Evolutionary conservation across 2,797 vertebrate genomes (phyloP), one percentile per base, ranked within the genome.

Genomic region (Telmatherina bonti): DNA sequence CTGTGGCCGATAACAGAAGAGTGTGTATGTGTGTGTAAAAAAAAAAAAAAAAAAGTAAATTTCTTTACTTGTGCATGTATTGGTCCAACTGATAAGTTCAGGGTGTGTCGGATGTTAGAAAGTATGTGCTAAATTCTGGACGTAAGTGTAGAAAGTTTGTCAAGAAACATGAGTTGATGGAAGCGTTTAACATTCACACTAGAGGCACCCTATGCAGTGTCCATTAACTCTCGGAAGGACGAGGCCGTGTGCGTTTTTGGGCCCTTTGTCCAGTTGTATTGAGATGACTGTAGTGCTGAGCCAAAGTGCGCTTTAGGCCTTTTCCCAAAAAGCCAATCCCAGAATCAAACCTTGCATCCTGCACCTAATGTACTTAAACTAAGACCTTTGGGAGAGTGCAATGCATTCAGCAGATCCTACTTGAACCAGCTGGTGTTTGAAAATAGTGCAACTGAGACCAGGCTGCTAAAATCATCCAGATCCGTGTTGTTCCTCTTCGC

Each of bases 211-310:
- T 76, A 80, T 36, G 47, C 71, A 81, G 89, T 79, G 86, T 88
- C 68, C 13, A 36, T 55, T 74, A 70, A 75, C 45, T 65, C 20
- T 2, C 67, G 66, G 60, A 52, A 35, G 87, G 74, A 72, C 58
- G 7, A 70, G 79, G 69, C 83, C 74, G 29, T 84, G 90, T 88
- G 87, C 83, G 30, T 72, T 81, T 83, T 22, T 4, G 26, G 60
- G 75, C 74, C 74, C 82, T 41, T 43, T 74, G 70, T 58, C 78
- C 67, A 24, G 12, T 76, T 52, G 10, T 53, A 71, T 72, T 90
- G 90, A 93, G 90, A 93, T 92, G 90, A 91, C 64, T 68, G 81
- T 88, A 89, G 88, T 82, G 81, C 84, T 85, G 22, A 78, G 45
- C 82, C 64, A 0, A 79, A 83, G 82, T 67, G 74, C 1, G 61